phyloP scores from a whole-genome alignment of 1,140 invertebrate species.

The Drosophila dunni region DNA sequence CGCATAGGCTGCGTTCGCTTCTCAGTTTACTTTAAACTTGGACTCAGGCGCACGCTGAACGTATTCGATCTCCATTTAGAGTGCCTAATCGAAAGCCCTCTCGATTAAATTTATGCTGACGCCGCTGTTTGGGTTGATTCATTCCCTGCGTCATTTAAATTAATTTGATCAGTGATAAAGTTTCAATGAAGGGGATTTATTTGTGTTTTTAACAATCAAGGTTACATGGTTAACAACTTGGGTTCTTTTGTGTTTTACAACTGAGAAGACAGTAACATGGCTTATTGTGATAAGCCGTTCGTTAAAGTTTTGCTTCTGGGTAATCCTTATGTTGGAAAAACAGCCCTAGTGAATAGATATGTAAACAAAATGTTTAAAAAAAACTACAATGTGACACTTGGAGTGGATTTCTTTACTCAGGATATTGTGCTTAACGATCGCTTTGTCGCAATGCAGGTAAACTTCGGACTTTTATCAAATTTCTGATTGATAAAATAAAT shows the following conservation, averaged over 20 bases:
- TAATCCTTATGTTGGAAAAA: conserved; percentile 99
- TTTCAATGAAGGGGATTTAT: not conserved
- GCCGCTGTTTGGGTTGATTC: no score
- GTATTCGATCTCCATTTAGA: no score
- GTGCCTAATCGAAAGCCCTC: no score
- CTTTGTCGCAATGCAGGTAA: conserved; percentile 98
- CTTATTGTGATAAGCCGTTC: conserved; percentile 82
- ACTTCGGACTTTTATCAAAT: not conserved
- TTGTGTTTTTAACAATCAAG: not conserved
- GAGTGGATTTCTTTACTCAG: conserved; percentile 99
- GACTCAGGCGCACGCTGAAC: no score
- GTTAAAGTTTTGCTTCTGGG: conserved; percentile 99
- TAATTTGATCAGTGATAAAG: not conserved
- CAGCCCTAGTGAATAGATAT: conserved; percentile 99
- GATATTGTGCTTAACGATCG: conserved; percentile 98
- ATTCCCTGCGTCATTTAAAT: no score
- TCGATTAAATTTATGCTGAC: no score
- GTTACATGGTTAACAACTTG: no score
- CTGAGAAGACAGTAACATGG: not conserved
- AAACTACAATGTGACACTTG: conserved; percentile 99
- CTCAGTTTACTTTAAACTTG: no score
- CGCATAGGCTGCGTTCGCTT: no score
- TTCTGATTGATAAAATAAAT: no score
- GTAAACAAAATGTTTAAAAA: conserved; percentile 99
- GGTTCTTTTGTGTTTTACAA: not conserved